A percentile compares a stretch with the other conserved stretches of the same genome.
phyloP scores from a whole-genome alignment of 2,797 vertebrate species.

The Parauchenoglanis ngamensis region DNA sequence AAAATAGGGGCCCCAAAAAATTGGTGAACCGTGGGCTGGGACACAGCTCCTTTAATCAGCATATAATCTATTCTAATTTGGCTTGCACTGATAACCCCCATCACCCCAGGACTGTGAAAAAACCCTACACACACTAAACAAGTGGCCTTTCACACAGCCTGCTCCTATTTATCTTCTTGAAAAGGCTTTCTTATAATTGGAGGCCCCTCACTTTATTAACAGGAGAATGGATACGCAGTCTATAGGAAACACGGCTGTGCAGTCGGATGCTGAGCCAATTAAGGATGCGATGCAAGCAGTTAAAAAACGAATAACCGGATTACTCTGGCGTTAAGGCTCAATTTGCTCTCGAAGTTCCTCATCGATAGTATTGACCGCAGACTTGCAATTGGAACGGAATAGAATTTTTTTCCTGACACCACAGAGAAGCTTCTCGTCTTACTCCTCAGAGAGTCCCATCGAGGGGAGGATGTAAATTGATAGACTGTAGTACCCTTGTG shows the following conservation, averaged over 20 bases:
- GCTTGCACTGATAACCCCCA: slow-evolving; percentile 70
- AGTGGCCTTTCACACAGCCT: slow-evolving; percentile 37
- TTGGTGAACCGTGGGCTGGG: slow-evolving; percentile 51
- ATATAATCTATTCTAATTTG: slow-evolving; percentile 75
- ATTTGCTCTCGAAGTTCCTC: slow-evolving; percentile 46
- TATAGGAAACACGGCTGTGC: background rate
- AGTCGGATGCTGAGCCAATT: slow-evolving; percentile 56
- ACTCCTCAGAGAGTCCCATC: slow-evolving; percentile 43
- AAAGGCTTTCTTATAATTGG: slow-evolving; percentile 47
- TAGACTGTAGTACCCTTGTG: slow-evolving; percentile 27
- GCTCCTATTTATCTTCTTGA: slow-evolving; percentile 46
- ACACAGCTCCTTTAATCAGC: slow-evolving; percentile 60
- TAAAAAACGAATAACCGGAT: slow-evolving; percentile 66
- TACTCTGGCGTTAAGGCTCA: slow-evolving; percentile 58
- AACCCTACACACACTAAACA: slow-evolving; percentile 37
- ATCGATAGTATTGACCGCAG: slow-evolving; percentile 59
- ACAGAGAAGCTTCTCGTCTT: slow-evolving; percentile 42
- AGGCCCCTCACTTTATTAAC: slow-evolving; percentile 35
- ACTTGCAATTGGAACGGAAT: slow-evolving; percentile 46
- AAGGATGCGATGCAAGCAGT: slow-evolving; percentile 52
- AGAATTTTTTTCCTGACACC: slow-evolving; percentile 29
- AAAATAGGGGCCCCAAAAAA: slow-evolving; percentile 50
- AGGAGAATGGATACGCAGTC: background rate
- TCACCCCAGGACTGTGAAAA: slow-evolving; percentile 44
- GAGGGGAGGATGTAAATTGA: slow-evolving; percentile 29